Evolutionary conservation across 2,113 vertebrate species (phyloP), one percentile per base, ranked within the genome.

Genomic region (Cervus canadensis): DNA sequence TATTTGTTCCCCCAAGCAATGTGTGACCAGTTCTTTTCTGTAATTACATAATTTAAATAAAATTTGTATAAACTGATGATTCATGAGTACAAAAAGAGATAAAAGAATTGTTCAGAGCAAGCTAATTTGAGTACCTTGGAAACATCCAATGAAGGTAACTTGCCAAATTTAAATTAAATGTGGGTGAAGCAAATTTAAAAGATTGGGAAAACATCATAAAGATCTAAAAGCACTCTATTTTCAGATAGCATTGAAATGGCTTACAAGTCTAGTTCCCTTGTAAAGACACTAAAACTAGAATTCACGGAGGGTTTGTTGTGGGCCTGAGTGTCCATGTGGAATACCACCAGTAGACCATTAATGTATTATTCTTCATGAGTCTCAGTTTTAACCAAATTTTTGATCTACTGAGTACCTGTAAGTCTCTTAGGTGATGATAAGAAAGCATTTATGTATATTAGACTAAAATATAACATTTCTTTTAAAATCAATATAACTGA

Each of bases 211-310:
- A 82, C 12, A 26, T 33, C 59, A 43, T 19, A 43, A 85, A 89
- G 36, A 62, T 71, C 8, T 50, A 54, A 85, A 94, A 89, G 33
- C 12, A n/a, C 82, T 64, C 50, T 96, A 17, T 89, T 76, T 84
- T 74, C 50, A 84, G 5, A 92, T 10, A 67, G 19, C 19, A 54
- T 59, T 40, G 3, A 79, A 91, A 92, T 71, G 14, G 30, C 79
- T 90, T 88, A 85, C 57, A 40, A 62, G 17, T 74, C 12, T 8
- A 84, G 30, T 60, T 64, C 40, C 43, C 17, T 67, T 40, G 16
- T 40, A 48, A 88, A 82, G 26, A 96, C 54, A 87, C 19, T 36
- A 67, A 78, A 93, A 52, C 13, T 50, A 71, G 15, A 60, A 57
- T 48, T 71, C 52, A 83, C 3, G 15, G 15, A 43, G 4, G 40